Conservation (phyloP, 1,140 invertebrate species). For the Trachymyrmex septentrionalis region DNA sequence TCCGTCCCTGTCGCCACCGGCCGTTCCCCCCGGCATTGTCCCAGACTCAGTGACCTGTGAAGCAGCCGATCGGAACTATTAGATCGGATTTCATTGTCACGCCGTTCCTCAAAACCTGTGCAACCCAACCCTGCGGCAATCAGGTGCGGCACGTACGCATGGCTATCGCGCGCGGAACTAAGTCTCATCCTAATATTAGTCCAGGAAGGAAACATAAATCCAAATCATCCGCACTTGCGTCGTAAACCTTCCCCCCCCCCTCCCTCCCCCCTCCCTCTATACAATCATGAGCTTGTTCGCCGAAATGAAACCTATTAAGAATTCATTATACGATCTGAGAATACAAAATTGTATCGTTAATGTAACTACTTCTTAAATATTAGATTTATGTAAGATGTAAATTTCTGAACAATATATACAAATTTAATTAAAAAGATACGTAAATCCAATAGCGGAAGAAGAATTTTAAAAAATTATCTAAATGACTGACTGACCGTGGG, state of each 20-base stretch:
- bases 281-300: not conserved
- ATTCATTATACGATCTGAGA: not conserved
- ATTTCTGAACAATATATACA: not conserved
- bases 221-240: slow-evolving; percentile 41
- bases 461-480: not conserved
- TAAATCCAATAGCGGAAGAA: not conserved
- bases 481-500: not conserved
- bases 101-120: slow-evolving; percentile 68
- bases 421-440: not conserved
- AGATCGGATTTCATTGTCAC: slow-evolving; percentile 77
- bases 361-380: not conserved
- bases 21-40: slow-evolving; percentile 71
- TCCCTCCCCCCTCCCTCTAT: not conserved
- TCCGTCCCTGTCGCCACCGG: slow-evolving; percentile 28
- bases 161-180: not conserved
- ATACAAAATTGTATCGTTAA: not conserved
- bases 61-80: slow-evolving; percentile 63
- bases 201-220: slow-evolving; percentile 63
- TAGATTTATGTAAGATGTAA: not conserved
- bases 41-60: slow-evolving; percentile 70
- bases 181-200: slow-evolving; percentile 63
- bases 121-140: slow-evolving; percentile 65
- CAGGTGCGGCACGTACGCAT: slow-evolving; percentile 69
- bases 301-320: not conserved
- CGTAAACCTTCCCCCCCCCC: not conserved